Conservation (phyloP, 2,797 vertebrate species). For the Smutsia temminckii region DNA sequence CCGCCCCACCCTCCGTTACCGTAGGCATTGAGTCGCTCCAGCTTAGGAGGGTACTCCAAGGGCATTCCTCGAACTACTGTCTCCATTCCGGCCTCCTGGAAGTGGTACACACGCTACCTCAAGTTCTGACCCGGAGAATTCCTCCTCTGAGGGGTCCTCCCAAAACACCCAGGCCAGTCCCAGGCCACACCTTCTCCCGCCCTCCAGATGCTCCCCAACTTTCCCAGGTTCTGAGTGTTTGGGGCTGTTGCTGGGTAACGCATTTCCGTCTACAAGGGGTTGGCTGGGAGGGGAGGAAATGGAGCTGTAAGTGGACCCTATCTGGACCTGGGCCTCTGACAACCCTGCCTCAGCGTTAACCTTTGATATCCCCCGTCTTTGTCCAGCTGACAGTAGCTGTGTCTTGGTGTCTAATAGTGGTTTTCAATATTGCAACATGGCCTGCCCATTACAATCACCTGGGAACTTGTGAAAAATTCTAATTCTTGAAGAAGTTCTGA, state of each 20-base stretch:
- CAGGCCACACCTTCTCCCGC: background rate
- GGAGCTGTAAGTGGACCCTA: background rate
- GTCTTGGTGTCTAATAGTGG: background rate
- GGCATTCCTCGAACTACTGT: slow-evolving; percentile 48
- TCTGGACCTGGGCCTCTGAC: background rate
- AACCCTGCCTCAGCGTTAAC: background rate
- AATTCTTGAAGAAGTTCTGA: slow-evolving; percentile 37
- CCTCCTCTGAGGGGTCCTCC: background rate
- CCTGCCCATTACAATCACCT: background rate
- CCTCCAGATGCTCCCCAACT: background rate
- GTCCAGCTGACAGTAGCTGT: background rate
- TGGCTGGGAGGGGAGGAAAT: background rate
- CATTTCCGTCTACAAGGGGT: background rate
- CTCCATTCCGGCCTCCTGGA: slow-evolving; percentile 76
- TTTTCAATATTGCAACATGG: slow-evolving; percentile 29
- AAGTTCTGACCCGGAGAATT: background rate
- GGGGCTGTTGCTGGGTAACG: background rate
- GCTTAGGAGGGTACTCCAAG: slow-evolving; percentile 21
- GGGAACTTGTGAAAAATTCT: background rate
- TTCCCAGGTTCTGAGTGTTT: background rate
- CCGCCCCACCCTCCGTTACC: slow-evolving; percentile 63
- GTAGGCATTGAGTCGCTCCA: slow-evolving; percentile 60
- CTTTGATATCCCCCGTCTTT: background rate
- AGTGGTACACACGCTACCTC: background rate
- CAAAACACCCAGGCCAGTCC: background rate